Conservation (phyloP, 2,113 vertebrate species). For the Xyliphius kryptos region DNA sequence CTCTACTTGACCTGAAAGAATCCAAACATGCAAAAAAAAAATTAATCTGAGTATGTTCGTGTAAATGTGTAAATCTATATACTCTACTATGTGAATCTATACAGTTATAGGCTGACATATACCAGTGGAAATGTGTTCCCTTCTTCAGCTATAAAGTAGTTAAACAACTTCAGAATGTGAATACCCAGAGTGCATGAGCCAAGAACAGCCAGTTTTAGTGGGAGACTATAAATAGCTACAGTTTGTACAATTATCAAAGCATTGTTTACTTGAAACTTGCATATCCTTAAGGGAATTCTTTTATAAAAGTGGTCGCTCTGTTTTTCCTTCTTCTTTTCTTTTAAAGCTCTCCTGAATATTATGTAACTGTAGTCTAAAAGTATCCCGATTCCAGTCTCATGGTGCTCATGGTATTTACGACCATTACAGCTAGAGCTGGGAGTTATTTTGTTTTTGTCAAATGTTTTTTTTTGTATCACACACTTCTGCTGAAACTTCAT, state of each 20-base stretch:
- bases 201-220: neutral
- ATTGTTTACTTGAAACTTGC: neutral
- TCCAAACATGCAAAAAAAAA: too few relatives aligned
- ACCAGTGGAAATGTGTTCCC: too few relatives aligned
- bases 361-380: neutral
- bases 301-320: neutral
- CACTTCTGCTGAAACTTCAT: too few relatives aligned
- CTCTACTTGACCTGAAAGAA: too few relatives aligned
- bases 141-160: neutral
- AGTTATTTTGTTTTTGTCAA: too few relatives aligned
- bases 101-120: too few relatives aligned
- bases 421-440: too few relatives aligned
- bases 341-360: neutral
- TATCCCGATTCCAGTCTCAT: neutral
- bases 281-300: neutral
- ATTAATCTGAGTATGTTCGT: too few relatives aligned
- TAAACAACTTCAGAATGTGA: neutral
- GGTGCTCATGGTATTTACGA: neutral
- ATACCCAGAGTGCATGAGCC: neutral
- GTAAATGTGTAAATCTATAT: too few relatives aligned
- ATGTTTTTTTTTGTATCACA: too few relatives aligned
- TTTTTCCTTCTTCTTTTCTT: neutral
- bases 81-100: too few relatives aligned
- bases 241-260: neutral
- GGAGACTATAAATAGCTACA: neutral